Evolutionary conservation across 1,140 invertebrate species (phyloP).

Genomic region (Atta colombica): DNA sequence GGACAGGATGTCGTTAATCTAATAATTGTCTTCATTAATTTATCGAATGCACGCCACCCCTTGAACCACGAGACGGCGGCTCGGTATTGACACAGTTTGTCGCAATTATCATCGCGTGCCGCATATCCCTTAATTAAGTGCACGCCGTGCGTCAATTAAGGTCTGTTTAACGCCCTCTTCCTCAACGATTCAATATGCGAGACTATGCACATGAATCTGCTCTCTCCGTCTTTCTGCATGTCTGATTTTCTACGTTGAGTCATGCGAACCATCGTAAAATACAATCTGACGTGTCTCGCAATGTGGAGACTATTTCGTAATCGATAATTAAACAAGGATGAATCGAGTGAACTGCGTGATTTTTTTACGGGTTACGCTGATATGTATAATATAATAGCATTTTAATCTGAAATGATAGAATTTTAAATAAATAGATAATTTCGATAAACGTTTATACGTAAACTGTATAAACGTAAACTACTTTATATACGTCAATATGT

Average conservation of each 20-base stretch:
- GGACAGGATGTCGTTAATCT: slow-evolving; percentile 47
- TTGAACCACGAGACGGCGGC: neutral
- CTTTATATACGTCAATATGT: too few species aligned
- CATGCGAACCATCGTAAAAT: slow-evolving; percentile 28
- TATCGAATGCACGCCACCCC: slow-evolving; percentile 24
- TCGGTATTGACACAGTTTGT: slow-evolving; percentile 55
- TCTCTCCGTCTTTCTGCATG: slow-evolving; percentile 10
- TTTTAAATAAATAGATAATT: neutral
- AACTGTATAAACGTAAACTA: neutral
- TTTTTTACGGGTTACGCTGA: neutral
- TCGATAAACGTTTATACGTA: neutral
- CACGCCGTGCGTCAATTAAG: slow-evolving; percentile 53
- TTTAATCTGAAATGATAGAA: neutral
- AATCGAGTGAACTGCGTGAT: neutral
- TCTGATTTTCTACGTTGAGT: slow-evolving; percentile 53
- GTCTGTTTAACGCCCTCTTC: slow-evolving; percentile 26
- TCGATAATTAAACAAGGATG: slow-evolving; percentile 39
- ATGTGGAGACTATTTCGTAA: slow-evolving; percentile 18
- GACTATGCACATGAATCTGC: neutral
- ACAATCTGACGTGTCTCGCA: slow-evolving; percentile 26
- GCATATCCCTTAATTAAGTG: slow-evolving; percentile 56
- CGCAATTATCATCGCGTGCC: slow-evolving; percentile 51
- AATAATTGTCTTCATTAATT: slow-evolving; percentile 54
- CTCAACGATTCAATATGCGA: slow-evolving; percentile 46
- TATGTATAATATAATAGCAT: neutral